A percentile compares a stretch with the other conserved stretches of the same genome.
Evolutionary conservation across 2,888 invertebrate genomes (phyloP).

Genomic region (Mystacides longicornis): DNA sequence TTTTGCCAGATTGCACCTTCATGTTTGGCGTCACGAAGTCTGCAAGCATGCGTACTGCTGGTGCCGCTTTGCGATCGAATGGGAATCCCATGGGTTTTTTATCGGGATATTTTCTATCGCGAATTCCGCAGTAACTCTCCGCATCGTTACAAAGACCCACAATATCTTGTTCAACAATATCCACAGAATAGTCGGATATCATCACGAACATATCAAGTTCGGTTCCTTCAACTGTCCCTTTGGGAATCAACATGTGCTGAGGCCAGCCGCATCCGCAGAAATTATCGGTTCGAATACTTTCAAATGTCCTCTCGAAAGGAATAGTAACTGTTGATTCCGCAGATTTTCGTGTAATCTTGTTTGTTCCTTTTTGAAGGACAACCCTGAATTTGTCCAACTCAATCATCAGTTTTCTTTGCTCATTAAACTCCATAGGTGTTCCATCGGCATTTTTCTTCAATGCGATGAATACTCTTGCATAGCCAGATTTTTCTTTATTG

Average conservation of each 20-base stretch:
- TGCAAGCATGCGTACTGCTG: constrained; percentile 47
- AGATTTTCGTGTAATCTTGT: constrained; percentile 58
- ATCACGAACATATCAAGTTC: constrained; percentile 32
- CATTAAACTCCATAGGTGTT: constrained; percentile 23
- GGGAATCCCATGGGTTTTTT: constrained; percentile 50
- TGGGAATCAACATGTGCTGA: constrained; percentile 34
- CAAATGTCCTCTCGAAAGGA: constrained; percentile 74
- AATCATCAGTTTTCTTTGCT: constrained; percentile 32
- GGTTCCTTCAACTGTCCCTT: constrained; percentile 31
- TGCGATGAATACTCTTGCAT: constrained; percentile 33
- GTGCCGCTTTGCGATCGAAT: constrained; percentile 50
- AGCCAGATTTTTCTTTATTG: constrained; percentile 24
- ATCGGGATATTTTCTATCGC: constrained; percentile 48
- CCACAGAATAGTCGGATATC: constrained; percentile 30
- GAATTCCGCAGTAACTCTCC: constrained; percentile 48
- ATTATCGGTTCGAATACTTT: constrained; percentile 44
- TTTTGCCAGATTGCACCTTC: constrained; percentile 46
- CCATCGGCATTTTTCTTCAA: constrained; percentile 30
- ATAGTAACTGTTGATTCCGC: constrained; percentile 72
- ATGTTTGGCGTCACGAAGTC: constrained; percentile 61
- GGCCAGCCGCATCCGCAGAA: constrained; percentile 37
- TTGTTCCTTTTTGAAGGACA: constrained; percentile 54
- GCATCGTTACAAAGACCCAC: constrained; percentile 38
- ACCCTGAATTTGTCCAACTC: constrained; percentile 31
- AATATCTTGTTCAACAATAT: constrained; percentile 25